Base-by-base conservation (phyloP, 1,140 invertebrate genomes). In the Penaeus japonicus region DNA sequence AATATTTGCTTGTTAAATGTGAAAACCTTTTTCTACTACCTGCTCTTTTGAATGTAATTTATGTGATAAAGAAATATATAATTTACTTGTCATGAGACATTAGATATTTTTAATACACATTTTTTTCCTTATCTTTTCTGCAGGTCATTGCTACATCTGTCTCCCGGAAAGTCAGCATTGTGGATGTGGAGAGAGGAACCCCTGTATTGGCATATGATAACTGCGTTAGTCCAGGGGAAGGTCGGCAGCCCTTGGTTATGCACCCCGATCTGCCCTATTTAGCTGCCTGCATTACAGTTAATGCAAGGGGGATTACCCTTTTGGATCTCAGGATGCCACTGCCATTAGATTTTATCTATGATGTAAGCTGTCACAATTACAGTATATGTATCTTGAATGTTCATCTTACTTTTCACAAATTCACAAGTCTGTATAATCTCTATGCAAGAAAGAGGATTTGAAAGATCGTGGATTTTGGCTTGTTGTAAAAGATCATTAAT, bases 271-370 rank as follows among this genome's bases (percentile, higher is more conserved):
- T 84, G 53, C 87, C 87, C 4, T 57, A 88, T 65, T 54, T 88
- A 24, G 87, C 70, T 12, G 87, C 87, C 70, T 88, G 87, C 55
- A 54, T 81, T 24, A 83, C 87, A 10, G 87, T 88, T 47, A 88
- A 88, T 78, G 70, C 65, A 24, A 32, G 70, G 32, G 87, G 87
- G 54, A 88, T 88, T 27, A 88, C 87, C 3, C 87, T 88, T 24
- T 55, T 88, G 4, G 87, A 88, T 77, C 80, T 88, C 18, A 53
- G 87, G 18, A 88, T 88, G 87, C 87, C 87, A 39, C 73, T 88
- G 53, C 87, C 87, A 39, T 73, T 88, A 0, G 87, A 88, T 59
- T 88, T 88, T 59, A 88, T 88, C 20, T 88, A 88, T 88, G 87
- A 88, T 78, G 87, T 88, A 53, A 55, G 87, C 15, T 47, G 47